phyloP scores from a whole-genome alignment of 2,113 vertebrate genomes.

The Gila orcuttii region DNA sequence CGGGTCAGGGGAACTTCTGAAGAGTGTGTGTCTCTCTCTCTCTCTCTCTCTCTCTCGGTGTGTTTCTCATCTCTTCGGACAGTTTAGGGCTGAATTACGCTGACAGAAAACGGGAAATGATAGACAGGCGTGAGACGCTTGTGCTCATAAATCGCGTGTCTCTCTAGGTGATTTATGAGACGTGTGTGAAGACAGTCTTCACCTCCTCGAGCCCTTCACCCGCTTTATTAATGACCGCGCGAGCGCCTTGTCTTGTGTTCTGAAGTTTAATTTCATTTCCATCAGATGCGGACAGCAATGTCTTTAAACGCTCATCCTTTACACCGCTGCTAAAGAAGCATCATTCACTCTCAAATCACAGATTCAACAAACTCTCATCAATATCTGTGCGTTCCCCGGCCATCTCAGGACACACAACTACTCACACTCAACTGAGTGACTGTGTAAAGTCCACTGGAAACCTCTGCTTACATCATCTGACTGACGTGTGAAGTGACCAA shows the following conservation, averaged over 20 bases:
- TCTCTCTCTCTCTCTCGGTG: conserved; percentile 30
- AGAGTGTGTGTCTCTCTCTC: background rate
- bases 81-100: conserved; percentile 76
- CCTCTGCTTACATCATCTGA: background rate
- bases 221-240: conserved; percentile 43
- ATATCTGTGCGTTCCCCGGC: background rate
- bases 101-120: conserved; percentile 77
- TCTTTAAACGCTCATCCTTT: conserved; percentile 34
- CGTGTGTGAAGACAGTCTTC: conserved; percentile 54
- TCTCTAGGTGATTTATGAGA: conserved; percentile 76
- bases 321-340: conserved; percentile 4
- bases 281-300: conserved; percentile 52
- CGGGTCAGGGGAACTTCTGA: background rate
- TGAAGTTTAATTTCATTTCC: conserved; percentile 65
- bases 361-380: background rate
- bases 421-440: background rate
- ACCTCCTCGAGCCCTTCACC: background rate
- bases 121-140: conserved; percentile 75
- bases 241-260: conserved; percentile 38
- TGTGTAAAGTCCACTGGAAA: background rate
- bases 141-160: conserved; percentile 78
- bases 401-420: background rate
- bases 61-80: conserved; percentile 69
- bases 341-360: conserved; percentile 20
- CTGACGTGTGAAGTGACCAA: background rate